Percentiles rank a stretch among this genome's conserved stretches.
Evolutionary conservation across 2,113 vertebrate genomes (phyloP).

Genomic region (Malurus melanocephalus): DNA sequence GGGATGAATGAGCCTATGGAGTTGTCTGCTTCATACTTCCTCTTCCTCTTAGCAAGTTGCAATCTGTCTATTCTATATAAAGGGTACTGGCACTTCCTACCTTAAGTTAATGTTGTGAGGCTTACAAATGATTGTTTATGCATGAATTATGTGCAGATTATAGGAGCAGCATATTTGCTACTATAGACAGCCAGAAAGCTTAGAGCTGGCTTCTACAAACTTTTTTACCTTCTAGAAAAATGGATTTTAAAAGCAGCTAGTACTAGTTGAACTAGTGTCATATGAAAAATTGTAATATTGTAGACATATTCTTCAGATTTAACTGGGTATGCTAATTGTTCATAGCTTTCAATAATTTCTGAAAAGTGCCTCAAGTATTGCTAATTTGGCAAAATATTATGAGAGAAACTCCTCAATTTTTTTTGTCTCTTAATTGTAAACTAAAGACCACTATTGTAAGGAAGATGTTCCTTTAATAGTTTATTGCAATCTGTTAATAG

Average conservation of each 20-base stretch:
- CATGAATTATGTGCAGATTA: background rate
- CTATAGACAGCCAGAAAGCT: background rate
- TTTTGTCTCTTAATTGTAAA: conserved; percentile 18
- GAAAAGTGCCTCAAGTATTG: conserved; percentile 1
- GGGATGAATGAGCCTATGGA: background rate
- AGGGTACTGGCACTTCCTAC: background rate
- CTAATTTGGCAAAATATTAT: conserved; percentile 1
- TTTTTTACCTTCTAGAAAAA: background rate
- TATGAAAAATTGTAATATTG: background rate
- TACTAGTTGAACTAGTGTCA: background rate
- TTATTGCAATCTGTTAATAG: background rate
- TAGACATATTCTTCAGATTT: background rate
- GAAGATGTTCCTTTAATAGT: background rate
- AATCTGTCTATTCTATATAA: background rate
- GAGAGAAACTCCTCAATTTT: background rate
- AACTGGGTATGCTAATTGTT: background rate
- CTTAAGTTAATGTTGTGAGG: background rate
- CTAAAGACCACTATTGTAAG: background rate
- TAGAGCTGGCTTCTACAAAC: background rate
- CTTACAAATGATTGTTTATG: background rate
- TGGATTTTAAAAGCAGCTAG: background rate
- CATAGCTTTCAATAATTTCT: conserved; percentile 4
- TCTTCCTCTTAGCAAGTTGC: background rate
- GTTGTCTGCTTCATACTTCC: background rate
- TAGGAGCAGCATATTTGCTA: background rate